A percentile compares a stretch with the other conserved stretches of the same genome.
Evolutionary conservation across 2,888 invertebrate genomes (phyloP).

Genomic region (Fragum whitleyi): DNA sequence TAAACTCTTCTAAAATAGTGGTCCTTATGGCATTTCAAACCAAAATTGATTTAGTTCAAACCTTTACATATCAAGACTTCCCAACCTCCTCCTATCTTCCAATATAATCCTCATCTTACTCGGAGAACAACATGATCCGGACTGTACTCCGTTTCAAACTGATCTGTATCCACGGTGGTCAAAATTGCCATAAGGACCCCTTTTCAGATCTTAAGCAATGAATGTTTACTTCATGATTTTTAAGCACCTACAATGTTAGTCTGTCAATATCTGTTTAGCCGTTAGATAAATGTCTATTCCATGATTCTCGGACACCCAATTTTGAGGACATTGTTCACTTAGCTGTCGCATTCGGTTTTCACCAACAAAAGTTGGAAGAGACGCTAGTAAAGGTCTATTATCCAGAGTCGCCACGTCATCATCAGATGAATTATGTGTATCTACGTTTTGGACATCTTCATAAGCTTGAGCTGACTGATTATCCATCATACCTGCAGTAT

Average conservation of each 20-base stretch:
- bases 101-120: too few relatives aligned
- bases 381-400: slow-evolving; percentile 8
- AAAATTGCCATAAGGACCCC: too few relatives aligned
- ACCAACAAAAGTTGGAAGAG: neutral
- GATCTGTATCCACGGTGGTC: too few relatives aligned
- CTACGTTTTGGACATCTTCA: neutral
- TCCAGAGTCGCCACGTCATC: neutral
- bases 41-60: too few relatives aligned
- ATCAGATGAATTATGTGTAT: neutral
- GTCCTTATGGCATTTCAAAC: too few relatives aligned
- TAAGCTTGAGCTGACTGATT: neutral
- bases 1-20: too few relatives aligned
- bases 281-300: slow-evolving; percentile 9
- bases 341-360: slow-evolving; percentile 1
- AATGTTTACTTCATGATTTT: too few relatives aligned
- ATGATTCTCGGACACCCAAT: slow-evolving; percentile 21
- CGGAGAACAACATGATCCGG: too few relatives aligned
- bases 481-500: slow-evolving; percentile 31
- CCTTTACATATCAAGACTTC: too few relatives aligned
- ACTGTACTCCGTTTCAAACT: too few relatives aligned
- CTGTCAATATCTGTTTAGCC: slow-evolving; percentile 14
- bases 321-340: slow-evolving; percentile 16
- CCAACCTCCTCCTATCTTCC: too few relatives aligned
- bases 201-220: too few relatives aligned
- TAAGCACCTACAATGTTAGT: neutral